Evolutionary conservation across 2,113 vertebrate species (phyloP), one percentile per base, ranked within the genome.

Genomic region (Tiliqua scincoides): DNA sequence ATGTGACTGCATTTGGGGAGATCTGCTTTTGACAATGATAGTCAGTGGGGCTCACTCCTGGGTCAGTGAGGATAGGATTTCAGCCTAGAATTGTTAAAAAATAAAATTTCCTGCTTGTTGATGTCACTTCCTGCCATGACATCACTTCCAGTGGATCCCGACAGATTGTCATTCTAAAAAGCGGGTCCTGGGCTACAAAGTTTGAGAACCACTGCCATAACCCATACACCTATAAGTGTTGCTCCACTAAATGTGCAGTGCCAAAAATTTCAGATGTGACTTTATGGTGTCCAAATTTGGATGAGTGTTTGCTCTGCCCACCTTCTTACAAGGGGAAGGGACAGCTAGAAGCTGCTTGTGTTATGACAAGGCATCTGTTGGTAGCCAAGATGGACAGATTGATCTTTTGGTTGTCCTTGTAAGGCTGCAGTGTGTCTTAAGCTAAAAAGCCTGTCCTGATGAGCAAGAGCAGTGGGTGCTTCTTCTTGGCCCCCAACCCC

Each of bases 221-320:
- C n/a, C n/a, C n/a, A n/a, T n/a, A n/a, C n/a, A n/a, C 57, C 43
- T 78, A n/a, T 3, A 43, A 52, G 37, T 85, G 70, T 70, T 70
- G 40, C 85, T 77, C 79, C 88, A 82, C 68, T 2, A 0, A 87
- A 89, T 62, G 92, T 88, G 91, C 82, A 75, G 93, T 94, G 94
- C 94, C 95, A 93, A 91, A 90, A 78, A 0, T 0, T 0, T 79
- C n/a, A 43, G 20, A 73, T n/a, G 11, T 75, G 68, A 32, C 27
- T 0, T 78, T 62, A 88, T 75, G 88, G 79, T 67, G 79, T 14
- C n/a, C n/a, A 21, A 82, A 7, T 76, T 54, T 89, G 85, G 73
- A 87, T 83, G 73, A 91, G 88, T 80, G 79, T 90, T 84, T 37
- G 35, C 21, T 77, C 62, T 68, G 85, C 90, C 87, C 88, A 1